A percentile compares a stretch with the other conserved stretches of the same genome.
Evolutionary conservation across 2,797 vertebrate species (phyloP).

Genomic region (Phyllotis vaccarum): DNA sequence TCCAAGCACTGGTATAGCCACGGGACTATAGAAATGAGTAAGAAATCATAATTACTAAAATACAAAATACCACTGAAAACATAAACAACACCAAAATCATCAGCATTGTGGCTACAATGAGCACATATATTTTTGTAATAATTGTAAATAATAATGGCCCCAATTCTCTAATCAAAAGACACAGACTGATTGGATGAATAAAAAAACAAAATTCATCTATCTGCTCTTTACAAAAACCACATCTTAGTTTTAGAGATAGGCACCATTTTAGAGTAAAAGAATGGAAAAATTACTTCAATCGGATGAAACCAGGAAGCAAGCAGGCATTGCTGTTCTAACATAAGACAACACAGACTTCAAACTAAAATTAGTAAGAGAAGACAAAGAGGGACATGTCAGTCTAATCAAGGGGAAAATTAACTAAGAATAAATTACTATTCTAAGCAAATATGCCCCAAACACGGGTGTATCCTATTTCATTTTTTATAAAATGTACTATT

Average conservation of each 20-base stretch:
- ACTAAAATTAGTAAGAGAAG: too few species aligned
- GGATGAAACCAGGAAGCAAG: too few species aligned
- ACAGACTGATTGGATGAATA: not conserved
- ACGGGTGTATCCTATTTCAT: not conserved
- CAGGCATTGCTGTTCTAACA: too few species aligned
- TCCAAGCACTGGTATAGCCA: not conserved
- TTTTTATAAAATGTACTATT: not conserved
- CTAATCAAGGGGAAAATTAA: too few species aligned
- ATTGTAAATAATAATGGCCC: not conserved
- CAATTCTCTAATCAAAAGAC: not conserved
- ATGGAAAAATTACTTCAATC: not conserved
- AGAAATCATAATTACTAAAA: not conserved
- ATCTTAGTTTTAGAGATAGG: not conserved
- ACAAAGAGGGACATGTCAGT: too few species aligned
- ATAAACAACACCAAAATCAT: not conserved
- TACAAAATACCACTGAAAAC: not conserved
- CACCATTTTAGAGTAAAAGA: not conserved
- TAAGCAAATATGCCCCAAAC: not conserved
- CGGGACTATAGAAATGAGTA: not conserved
- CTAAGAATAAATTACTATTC: not conserved
- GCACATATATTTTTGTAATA: not conserved
- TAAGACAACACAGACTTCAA: too few species aligned
- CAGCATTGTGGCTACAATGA: not conserved
- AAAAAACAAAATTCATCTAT: not conserved
- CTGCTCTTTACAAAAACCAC: not conserved